Conservation (phyloP, 2,113 vertebrate species). For the Pitta sordida region DNA sequence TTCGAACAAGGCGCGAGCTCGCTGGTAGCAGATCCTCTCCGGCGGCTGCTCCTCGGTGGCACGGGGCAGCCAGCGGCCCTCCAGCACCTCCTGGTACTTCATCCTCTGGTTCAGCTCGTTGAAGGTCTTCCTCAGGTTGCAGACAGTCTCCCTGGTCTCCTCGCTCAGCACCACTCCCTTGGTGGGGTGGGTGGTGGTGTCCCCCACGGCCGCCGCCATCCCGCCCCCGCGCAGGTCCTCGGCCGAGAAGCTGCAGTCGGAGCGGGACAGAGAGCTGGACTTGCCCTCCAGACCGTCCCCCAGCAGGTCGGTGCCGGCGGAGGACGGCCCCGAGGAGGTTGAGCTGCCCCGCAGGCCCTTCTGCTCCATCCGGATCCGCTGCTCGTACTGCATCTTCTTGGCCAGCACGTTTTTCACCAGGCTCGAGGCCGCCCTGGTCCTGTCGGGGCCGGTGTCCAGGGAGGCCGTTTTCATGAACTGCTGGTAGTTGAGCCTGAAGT, state of each 20-base stretch:
- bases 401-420: constrained; percentile 87
- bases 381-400: constrained; percentile 84
- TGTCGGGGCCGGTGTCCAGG: constrained; percentile 76
- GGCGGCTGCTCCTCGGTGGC: background rate
- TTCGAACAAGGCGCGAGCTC: constrained; percentile 40
- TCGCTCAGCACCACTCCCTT: constrained; percentile 65
- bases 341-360: constrained; percentile 44
- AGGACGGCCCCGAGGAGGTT: constrained; percentile 46
- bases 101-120: constrained; percentile 65
- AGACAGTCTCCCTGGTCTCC: constrained; percentile 17
- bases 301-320: background rate
- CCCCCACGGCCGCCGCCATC: background rate
- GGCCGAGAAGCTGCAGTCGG: constrained; percentile 73
- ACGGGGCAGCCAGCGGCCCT: background rate
- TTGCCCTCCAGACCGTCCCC: constrained; percentile 56
- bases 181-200: background rate
- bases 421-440: constrained; percentile 83
- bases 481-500: constrained; percentile 64
- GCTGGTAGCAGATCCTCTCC: constrained; percentile 20
- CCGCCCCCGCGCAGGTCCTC: constrained; percentile 27
- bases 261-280: constrained; percentile 69
- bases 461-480: constrained; percentile 83
- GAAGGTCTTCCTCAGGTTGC: constrained; percentile 64
- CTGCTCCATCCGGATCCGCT: constrained; percentile 66
- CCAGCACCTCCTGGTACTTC: constrained; percentile 49